Base-by-base conservation (phyloP, 2,888 invertebrate genomes). In the Pyrochroa serraticornis region DNA sequence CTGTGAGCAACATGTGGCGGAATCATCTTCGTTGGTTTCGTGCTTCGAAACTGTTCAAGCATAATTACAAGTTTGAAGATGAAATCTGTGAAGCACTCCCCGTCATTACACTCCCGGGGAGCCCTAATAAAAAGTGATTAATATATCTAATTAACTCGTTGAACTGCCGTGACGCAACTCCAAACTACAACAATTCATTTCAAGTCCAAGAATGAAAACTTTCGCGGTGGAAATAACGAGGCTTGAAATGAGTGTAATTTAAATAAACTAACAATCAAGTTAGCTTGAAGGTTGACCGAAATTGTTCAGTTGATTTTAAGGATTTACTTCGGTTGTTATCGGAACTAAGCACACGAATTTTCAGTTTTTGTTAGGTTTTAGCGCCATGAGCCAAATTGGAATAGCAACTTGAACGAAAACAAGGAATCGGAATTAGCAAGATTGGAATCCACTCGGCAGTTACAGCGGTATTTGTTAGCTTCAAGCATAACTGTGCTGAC, bases 71-170 rank as follows among this genome's bases (percentile, higher is more conserved):
- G 55, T 63, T 56, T 30, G 70, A 63, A 70, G 70, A 71, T 71
- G 70, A 73, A 73, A 73, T 72, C 71, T 65, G 67, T 64, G 64
- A 63, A 66, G 63, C 69, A 67, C 66, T 69, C 66, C 63, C 59
- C 63, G 61, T 65, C 71, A 71, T 72, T 70, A 71, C 66, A 71
- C 68, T 69, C 69, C 62, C 67, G 68, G 68, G 69, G 65, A 68
- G 65, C 60, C 64, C 71, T 70, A 73, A 72, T 74, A 75, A 74
- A 75, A 75, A 73, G 71, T 73, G 73, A 75, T 75, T 74, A 74
- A 75, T 75, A 73, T 70, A 70, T 68, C 72, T 73, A 75, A 75
- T 75, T 75, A 75, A 74, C 71, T 72, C 73, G 69, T 71, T 72
- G 68, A 71, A 72, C 71, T 71, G 71, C 65, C 69, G 70, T 72